Evolutionary conservation across 2,888 invertebrate genomes (phyloP), one percentile per base, ranked within the genome.

Genomic region (Pristionchus arcanus): DNA sequence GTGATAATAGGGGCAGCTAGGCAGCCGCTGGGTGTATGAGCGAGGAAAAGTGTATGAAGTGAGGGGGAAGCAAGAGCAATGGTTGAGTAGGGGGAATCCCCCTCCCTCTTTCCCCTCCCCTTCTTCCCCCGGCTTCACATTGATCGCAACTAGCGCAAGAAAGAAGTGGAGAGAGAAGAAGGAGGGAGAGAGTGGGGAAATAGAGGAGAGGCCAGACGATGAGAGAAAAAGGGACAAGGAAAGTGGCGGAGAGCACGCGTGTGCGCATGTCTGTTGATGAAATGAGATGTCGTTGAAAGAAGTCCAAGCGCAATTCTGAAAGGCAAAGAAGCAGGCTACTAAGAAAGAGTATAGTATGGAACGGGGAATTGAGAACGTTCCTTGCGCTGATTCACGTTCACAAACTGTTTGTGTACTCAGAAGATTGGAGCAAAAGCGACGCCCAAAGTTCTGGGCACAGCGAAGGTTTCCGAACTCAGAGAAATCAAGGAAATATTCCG

Each of bases 231-330:
- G 74, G 21, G 74, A 74, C 28, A 37, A 7, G 16, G 37, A 5
- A 11, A 9, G 21, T 21, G 2, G 37, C 21, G 34, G 74, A 37
- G 74, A 42, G n/a, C 31, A 4, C 25, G 28, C 19, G 59, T 1
- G 28, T 13, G 37, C 19, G 37, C 25, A 31, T 34, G 37, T 34
- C 37, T 37, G 37, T 37, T 74, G 74, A 74, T 74, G 74, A 74
- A 74, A 74, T 74, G 74, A 74, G 74, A 74, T 37, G 74, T 74
- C 74, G 74, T 74, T 74, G 74, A 74, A 74, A 74, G 15, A 74
- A 74, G 74, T 74, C 37, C 31, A 34, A 71, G 71, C 28, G n/a
- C 63, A 63, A 63, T 25, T 25, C 63, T 63, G 63, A n/a, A n/a
- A n/a, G 25, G 25, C 59, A 21, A 21, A 21, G 21, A 25, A 59